These are phyloP conservation scores for Myanophis thanlyinensis DNA, from an alignment of 2,113 vertebrate species.

Conservation along the genomic window DNA sequence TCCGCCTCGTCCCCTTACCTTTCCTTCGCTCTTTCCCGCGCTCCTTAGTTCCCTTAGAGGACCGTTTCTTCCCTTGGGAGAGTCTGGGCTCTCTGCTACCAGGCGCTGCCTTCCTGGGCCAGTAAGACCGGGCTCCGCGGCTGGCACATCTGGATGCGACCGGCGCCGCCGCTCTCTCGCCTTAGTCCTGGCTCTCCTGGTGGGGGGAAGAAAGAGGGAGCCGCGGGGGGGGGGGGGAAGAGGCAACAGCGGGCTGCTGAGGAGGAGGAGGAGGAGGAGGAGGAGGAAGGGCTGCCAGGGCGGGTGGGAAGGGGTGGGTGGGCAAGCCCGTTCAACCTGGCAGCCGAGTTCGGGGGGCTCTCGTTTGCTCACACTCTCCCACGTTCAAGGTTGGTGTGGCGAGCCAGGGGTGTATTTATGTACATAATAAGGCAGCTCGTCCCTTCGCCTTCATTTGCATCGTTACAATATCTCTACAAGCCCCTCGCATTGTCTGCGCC, in stretches of 20 bases:
- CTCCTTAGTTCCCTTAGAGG: neutral
- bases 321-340: slow-evolving; percentile 52
- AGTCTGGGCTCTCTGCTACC: too few species aligned
- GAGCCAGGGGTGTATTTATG: slow-evolving; percentile 74
- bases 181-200: neutral
- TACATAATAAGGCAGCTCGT: slow-evolving; percentile 75
- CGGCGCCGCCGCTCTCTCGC: neutral
- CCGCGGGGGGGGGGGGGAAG: neutral
- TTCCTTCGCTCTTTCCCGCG: neutral
- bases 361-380: slow-evolving; percentile 34
- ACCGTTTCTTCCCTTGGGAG: neutral
- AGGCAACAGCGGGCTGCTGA: neutral
- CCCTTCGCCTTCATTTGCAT: slow-evolving; percentile 77
- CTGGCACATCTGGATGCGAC: neutral
- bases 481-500: slow-evolving; percentile 73
- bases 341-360: slow-evolving; percentile 34
- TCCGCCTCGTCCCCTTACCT: neutral
- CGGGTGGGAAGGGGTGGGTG: neutral
- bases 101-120: neutral
- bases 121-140: neutral
- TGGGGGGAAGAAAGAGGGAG: neutral
- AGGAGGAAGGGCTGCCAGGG: neutral
- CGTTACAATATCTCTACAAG: slow-evolving; percentile 79
- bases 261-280: neutral
- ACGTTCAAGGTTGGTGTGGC: slow-evolving; percentile 65